These are phyloP conservation scores for Corythornis vintsioides DNA, from an alignment of 2,113 vertebrate species.

Conservation along the genomic window DNA sequence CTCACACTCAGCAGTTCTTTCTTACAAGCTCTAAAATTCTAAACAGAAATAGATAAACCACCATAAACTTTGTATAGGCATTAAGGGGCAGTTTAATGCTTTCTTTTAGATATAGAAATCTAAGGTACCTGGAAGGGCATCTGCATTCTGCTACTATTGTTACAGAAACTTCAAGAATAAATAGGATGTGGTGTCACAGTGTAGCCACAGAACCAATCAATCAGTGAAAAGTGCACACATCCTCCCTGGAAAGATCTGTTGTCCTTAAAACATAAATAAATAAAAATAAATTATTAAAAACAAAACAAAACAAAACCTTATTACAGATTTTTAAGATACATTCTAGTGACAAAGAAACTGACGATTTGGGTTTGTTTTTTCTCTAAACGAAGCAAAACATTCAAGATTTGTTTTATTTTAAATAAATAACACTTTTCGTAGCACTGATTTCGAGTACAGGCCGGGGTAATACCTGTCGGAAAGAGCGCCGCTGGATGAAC, in stretches of 20 bases:
- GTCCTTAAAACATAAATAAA: background rate
- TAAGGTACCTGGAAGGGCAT: background rate
- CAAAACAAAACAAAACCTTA: background rate
- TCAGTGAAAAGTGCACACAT: background rate
- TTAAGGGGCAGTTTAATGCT: background rate
- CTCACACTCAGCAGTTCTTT: background rate
- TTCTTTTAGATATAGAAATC: background rate
- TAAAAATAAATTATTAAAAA: background rate
- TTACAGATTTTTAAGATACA: background rate
- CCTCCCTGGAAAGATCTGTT: background rate
- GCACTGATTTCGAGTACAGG: accelerated
- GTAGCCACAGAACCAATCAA: accelerated
- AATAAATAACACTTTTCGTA: background rate
- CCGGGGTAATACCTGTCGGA: accelerated
- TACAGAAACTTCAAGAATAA: background rate
- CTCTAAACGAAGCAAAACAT: background rate
- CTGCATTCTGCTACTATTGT: background rate
- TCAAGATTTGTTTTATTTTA: background rate
- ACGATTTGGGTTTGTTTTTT: background rate
- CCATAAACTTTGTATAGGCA: background rate
- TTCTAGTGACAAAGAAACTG: background rate
- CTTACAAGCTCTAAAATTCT: background rate
- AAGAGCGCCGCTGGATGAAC: too few relatives aligned
- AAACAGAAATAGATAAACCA: background rate
- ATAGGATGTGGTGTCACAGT: background rate